These are phyloP conservation scores for Botrylloides violaceus DNA, from an alignment of 23 tunicate species.

Conservation along the genomic window DNA sequence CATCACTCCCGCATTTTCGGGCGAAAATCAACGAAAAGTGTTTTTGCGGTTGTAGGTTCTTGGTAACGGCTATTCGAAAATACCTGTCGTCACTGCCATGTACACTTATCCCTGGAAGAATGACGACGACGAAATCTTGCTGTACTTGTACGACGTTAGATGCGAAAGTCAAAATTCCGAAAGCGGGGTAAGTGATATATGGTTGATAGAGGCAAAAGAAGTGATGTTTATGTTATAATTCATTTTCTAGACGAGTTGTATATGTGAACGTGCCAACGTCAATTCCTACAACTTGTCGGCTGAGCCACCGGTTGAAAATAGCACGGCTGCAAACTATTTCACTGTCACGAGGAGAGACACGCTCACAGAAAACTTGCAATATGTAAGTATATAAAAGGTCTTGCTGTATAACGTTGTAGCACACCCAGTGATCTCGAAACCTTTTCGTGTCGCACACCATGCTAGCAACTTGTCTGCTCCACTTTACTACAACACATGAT, in stretches of 20 bases:
- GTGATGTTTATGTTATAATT: no score
- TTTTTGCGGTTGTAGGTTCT: constrained; percentile 46
- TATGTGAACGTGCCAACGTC: constrained; percentile 1
- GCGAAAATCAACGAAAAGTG: no score
- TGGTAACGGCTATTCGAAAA: constrained; percentile 50
- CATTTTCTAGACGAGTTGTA: no score
- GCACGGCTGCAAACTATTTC: background rate
- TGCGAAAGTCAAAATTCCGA: constrained; percentile 19
- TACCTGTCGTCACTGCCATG: constrained; percentile 37
- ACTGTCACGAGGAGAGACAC: background rate
- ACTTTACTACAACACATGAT: no score
- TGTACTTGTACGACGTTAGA: constrained; percentile 40
- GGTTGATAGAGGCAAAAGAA: no score
- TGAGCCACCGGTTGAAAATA: constrained; percentile 17
- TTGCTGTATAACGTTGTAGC: no score
- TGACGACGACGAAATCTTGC: constrained; percentile 20
- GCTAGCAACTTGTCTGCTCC: no score
- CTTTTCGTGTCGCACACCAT: no score
- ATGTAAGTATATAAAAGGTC: no score
- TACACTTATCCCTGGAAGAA: constrained; percentile 35
- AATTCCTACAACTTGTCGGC: constrained; percentile 6
- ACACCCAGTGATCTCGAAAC: no score
- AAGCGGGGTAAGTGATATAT: constrained; percentile 6
- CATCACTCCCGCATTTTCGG: no score
- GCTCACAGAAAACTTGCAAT: background rate